Conservation (phyloP, 2,113 vertebrate species). For the Psilopsiagon aymara region DNA sequence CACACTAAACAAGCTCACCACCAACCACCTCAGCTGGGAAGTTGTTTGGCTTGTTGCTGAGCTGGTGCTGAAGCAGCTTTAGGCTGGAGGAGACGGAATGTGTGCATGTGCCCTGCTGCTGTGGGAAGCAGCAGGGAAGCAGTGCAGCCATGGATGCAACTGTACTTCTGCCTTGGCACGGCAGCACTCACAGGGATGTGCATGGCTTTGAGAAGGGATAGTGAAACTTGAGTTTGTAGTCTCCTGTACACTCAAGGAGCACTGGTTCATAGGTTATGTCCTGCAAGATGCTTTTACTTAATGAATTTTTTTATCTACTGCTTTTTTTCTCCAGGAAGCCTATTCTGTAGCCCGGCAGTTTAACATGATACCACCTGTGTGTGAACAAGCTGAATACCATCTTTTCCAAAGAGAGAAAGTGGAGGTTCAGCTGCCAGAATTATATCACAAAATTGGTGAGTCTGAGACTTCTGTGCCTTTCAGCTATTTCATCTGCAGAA, state of each 20-base stretch:
- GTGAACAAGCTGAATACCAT: slow-evolving; percentile 97
- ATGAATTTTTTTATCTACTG: fast-evolving
- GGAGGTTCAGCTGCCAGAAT: slow-evolving; percentile 94
- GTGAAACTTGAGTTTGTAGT: fast-evolving
- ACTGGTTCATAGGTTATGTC: background rate
- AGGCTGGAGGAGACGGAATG: background rate
- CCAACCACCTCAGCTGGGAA: background rate
- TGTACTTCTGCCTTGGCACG: background rate
- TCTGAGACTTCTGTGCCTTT: background rate
- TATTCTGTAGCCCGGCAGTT: slow-evolving; percentile 98
- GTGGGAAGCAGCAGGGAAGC: background rate
- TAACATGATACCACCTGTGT: slow-evolving; percentile 96
- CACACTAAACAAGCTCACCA: background rate
- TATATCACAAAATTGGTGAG: slow-evolving; percentile 98
- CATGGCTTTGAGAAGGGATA: background rate
- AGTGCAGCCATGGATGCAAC: background rate
- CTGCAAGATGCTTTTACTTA: background rate
- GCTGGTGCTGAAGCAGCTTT: background rate
- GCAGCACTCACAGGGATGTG: background rate
- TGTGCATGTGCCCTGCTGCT: background rate
- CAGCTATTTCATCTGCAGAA: fast-evolving
- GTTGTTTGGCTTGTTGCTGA: background rate
- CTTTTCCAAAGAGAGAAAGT: slow-evolving; percentile 99
- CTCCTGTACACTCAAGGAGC: fast-evolving
- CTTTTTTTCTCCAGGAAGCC: slow-evolving; percentile 82